Conservation (phyloP, 2,113 vertebrate species). For the Gymnogyps californianus region DNA sequence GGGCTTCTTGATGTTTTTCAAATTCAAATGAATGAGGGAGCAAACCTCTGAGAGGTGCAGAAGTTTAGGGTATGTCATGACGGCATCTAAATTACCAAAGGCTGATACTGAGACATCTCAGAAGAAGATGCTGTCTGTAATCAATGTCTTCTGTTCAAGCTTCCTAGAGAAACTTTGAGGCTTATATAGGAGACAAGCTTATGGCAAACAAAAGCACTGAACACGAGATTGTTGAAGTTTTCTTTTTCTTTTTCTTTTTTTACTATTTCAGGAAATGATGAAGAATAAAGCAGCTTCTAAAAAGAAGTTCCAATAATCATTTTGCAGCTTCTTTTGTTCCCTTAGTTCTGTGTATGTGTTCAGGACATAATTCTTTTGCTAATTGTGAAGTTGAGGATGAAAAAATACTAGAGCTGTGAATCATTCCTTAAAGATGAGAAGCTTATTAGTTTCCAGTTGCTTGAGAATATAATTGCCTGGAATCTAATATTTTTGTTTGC, state of each 20-base stretch:
- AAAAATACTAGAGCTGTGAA: background rate
- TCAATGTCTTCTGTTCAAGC: background rate
- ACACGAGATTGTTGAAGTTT: background rate
- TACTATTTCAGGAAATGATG: background rate
- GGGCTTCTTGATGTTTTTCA: background rate
- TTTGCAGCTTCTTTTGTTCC: background rate
- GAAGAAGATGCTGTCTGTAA: background rate
- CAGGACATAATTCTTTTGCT: background rate
- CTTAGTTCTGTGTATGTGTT: accelerated
- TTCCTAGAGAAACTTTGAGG: background rate
- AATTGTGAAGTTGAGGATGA: background rate
- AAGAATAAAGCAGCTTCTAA: background rate
- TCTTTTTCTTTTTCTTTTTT: too few relatives aligned
- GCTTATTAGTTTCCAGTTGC: background rate
- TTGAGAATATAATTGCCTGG: background rate
- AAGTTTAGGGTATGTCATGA: background rate
- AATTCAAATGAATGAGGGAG: background rate
- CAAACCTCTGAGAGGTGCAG: background rate
- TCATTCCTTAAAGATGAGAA: background rate
- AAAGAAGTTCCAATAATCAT: background rate
- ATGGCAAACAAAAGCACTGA: background rate
- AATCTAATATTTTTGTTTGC: background rate
- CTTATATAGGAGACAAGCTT: background rate
- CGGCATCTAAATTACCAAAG: background rate
- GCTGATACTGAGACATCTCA: background rate